Conservation (phyloP, 2,797 vertebrate genomes). For the Oryzias dopingdopingensis region DNA sequence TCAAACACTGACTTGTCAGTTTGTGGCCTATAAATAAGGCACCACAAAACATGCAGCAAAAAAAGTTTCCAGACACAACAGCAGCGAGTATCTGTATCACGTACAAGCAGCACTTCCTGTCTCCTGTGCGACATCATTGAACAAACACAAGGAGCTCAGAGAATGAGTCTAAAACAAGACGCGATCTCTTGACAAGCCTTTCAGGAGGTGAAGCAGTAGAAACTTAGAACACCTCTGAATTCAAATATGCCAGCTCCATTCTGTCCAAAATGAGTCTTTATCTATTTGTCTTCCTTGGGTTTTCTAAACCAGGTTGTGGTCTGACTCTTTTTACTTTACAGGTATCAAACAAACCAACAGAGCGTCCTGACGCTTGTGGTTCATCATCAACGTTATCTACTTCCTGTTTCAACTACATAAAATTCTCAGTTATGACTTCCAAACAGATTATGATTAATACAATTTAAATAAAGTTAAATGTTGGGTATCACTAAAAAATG, state of each 20-base stretch:
- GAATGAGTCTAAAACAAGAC: background rate
- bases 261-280: too few species aligned
- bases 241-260: too few species aligned
- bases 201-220: background rate
- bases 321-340: background rate
- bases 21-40: background rate
- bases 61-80: conserved; percentile 38
- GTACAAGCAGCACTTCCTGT: conserved; percentile 66
- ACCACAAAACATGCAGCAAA: conserved; percentile 25
- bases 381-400: too few species aligned
- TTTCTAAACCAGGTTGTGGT: background rate
- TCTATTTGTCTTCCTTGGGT: background rate
- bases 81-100: conserved; percentile 20
- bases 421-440: too few species aligned
- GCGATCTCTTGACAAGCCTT: background rate
- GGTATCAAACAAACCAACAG: background rate
- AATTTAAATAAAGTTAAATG: too few species aligned
- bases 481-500: too few species aligned
- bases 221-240: too few species aligned
- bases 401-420: too few species aligned
- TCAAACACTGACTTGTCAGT: background rate
- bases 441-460: too few species aligned
- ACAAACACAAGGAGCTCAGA: conserved; percentile 27
- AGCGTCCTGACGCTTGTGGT: background rate
- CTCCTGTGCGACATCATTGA: conserved; percentile 31